phyloP scores from a whole-genome alignment of 2,113 vertebrate species.

The Eretmochelys imbricata region DNA sequence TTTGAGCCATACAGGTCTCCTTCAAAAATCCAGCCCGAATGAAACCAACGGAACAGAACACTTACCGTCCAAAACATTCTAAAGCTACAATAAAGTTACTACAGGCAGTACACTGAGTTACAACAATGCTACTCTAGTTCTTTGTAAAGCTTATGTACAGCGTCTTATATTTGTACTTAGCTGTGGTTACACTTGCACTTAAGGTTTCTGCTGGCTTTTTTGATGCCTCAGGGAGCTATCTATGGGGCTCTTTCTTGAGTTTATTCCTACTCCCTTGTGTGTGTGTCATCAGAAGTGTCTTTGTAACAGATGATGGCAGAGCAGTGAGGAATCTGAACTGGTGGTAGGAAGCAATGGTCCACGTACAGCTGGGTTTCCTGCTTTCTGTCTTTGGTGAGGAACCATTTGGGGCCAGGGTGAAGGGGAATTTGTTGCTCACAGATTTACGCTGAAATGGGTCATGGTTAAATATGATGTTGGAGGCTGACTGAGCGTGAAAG shows the following conservation, averaged over 20 bases:
- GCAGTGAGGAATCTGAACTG: not conserved
- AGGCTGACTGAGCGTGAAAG: not conserved
- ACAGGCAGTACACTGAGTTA: not conserved
- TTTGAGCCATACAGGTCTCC: slow-evolving; percentile 14
- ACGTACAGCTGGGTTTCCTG: not conserved
- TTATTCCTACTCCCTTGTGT: not conserved
- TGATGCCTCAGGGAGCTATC: not conserved
- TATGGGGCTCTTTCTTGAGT: not conserved
- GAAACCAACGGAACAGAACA: not conserved
- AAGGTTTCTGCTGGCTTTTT: not conserved
- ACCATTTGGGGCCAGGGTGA: accelerated
- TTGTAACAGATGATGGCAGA: not conserved
- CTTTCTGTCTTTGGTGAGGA: not conserved
- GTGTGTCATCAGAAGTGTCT: not conserved
- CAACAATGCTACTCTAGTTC: slow-evolving; percentile 43
- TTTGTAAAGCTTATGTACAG: slow-evolving; percentile 17
- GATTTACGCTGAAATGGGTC: not conserved
- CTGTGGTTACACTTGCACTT: slow-evolving; percentile 22
- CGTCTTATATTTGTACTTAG: slow-evolving; percentile 7
- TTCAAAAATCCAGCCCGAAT: not conserved
- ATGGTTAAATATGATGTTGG: not conserved
- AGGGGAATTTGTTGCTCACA: accelerated
- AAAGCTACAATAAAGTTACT: slow-evolving; percentile 31
- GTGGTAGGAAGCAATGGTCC: not conserved
- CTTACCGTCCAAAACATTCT: not conserved